phyloP scores from a whole-genome alignment of 2,797 vertebrate genomes.

The Pseudochaenichthys georgianus region DNA sequence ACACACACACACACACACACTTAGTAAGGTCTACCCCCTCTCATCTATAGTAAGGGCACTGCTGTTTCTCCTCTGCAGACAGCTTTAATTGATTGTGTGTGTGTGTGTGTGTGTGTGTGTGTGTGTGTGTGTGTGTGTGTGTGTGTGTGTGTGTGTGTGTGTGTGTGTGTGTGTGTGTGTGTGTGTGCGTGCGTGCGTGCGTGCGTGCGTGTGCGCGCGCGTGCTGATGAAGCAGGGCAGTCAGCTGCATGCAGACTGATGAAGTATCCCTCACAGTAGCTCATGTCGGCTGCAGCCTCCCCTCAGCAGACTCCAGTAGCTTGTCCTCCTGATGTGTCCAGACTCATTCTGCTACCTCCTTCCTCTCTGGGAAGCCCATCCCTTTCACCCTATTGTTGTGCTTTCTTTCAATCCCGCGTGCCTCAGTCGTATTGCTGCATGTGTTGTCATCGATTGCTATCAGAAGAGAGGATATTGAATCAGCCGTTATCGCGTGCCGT shows the following conservation, averaged over 20 bases:
- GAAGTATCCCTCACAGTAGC: constrained; percentile 57
- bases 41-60: constrained; percentile 12
- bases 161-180: constrained; percentile 1
- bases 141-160: too few relatives aligned
- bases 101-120: too few relatives aligned
- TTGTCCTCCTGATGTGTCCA: constrained; percentile 48
- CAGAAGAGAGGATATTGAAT: constrained; percentile 54
- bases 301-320: constrained; percentile 45
- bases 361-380: constrained; percentile 7
- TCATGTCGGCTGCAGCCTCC: constrained; percentile 47
- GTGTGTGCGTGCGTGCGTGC: background rate
- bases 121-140: background rate
- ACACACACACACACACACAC: constrained; percentile 10
- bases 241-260: constrained; percentile 68
- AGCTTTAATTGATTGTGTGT: constrained; percentile 16
- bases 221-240: constrained; percentile 50
- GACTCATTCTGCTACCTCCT: constrained; percentile 37
- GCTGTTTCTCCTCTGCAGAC: constrained; percentile 7
- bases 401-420: background rate
- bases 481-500: constrained; percentile 48
- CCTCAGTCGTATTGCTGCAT: constrained; percentile 3
- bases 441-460: constrained; percentile 51
- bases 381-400: constrained; percentile 26
- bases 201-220: constrained; percentile 36
- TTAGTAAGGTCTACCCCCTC: background rate